Conservation (phyloP, 2,888 invertebrate genomes). For the Leptopilina syphax region DNA sequence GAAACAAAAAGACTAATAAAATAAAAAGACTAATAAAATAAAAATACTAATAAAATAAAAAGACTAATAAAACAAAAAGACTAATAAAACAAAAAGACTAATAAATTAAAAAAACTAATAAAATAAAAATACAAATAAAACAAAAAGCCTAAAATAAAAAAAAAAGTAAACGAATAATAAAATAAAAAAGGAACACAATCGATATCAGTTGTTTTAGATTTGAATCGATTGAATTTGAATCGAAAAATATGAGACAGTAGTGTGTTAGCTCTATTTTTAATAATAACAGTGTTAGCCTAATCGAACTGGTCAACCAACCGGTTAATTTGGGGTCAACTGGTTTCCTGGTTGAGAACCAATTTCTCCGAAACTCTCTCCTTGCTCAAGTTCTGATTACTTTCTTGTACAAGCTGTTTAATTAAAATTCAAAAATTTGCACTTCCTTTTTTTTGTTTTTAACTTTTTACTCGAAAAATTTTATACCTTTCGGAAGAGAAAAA, state of each 20-base stretch:
- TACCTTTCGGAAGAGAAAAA: background rate
- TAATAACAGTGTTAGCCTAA: constrained; percentile 14
- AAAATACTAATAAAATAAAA: no score
- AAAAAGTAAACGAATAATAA: no score
- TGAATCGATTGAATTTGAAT: background rate
- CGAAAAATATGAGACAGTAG: background rate
- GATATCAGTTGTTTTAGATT: background rate
- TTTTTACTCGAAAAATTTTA: background rate
- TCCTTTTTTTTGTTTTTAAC: background rate
- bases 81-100: no score
- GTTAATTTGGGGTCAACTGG: constrained; percentile 33
- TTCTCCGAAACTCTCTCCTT: constrained; percentile 30
- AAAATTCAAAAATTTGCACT: background rate
- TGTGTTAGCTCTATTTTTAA: constrained; percentile 13
- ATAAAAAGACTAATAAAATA: background rate
- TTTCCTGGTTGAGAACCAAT: constrained; percentile 26
- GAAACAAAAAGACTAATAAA: background rate
- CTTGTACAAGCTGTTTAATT: constrained; percentile 17
- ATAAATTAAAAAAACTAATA: no score
- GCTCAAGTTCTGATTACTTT: constrained; percentile 20
- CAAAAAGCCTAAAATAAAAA: no score
- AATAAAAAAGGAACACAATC: background rate
- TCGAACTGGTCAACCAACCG: constrained; percentile 11
- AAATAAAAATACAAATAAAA: background rate
- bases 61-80: no score